phyloP scores from a whole-genome alignment of 2,888 invertebrate genomes.

The Serripes groenlandicus region DNA sequence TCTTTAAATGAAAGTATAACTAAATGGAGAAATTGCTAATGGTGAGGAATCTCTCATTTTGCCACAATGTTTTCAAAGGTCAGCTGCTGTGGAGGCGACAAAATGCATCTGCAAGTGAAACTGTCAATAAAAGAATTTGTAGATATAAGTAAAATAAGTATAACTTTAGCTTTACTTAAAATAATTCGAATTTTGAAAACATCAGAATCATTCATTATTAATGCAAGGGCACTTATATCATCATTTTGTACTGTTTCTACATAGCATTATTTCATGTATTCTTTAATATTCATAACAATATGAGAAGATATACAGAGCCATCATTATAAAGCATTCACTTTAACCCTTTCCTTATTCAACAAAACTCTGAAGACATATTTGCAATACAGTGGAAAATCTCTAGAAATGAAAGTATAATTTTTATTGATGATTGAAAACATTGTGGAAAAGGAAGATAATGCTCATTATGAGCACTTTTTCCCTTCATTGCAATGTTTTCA shows the following conservation, averaged over 20 bases:
- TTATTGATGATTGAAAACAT: not conserved
- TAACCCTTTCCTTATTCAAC: not conserved
- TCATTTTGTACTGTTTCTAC: no score
- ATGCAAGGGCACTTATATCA: no score
- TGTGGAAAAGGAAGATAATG: constrained; percentile 20
- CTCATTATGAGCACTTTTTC: not conserved
- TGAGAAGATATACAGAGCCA: not conserved
- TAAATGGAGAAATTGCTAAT: no score
- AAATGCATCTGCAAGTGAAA: not conserved
- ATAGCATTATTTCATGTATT: not conserved
- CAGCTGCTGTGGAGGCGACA: not conserved
- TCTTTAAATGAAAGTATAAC: no score
- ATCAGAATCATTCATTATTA: no score
- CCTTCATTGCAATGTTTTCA: constrained; percentile 9
- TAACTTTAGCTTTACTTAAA: not conserved
- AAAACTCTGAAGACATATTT: no score
- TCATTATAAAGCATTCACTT: not conserved
- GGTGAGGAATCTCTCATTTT: not conserved
- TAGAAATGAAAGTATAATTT: not conserved
- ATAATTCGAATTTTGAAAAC: not conserved
- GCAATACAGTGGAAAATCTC: not conserved
- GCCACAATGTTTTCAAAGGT: not conserved
- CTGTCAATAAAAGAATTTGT: not conserved
- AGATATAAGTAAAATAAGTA: not conserved
- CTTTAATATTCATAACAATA: not conserved